Percentiles rank a stretch among this genome's conserved stretches.
Evolutionary conservation across 2,888 invertebrate species (phyloP).

Genomic region (Drosophila cognata): DNA sequence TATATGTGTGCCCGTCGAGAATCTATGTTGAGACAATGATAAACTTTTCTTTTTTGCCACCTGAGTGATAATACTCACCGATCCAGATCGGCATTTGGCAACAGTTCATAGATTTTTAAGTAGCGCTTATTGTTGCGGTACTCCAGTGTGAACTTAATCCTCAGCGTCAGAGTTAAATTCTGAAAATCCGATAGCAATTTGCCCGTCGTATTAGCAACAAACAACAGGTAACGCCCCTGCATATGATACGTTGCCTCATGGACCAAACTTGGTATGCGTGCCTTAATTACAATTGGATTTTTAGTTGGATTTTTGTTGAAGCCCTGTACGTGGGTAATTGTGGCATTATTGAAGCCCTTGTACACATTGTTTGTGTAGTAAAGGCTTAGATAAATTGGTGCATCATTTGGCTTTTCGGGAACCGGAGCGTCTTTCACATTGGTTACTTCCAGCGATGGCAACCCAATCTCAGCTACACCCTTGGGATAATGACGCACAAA

Average conservation of each 20-base stretch:
- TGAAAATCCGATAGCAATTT: constrained; percentile 49
- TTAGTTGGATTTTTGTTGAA: constrained; percentile 57
- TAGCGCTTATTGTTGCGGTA: constrained; percentile 58
- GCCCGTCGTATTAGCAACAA: constrained; percentile 54
- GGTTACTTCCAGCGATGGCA: constrained; percentile 40
- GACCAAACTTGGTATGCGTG: constrained; percentile 46
- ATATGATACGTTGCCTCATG: constrained; percentile 44
- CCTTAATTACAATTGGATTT: constrained; percentile 49
- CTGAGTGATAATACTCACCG: constrained; percentile 50
- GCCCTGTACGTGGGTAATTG: constrained; percentile 55
- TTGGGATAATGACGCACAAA: constrained; percentile 47
- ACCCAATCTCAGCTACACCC: constrained; percentile 56
- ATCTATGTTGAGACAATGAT: neutral
- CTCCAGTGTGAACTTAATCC: constrained; percentile 49
- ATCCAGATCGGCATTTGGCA: constrained; percentile 52
- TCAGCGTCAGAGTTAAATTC: constrained; percentile 47
- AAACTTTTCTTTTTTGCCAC: neutral
- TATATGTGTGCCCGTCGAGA: neutral
- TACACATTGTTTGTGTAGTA: constrained; percentile 25
- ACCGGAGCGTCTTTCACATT: constrained; percentile 6
- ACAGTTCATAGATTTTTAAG: constrained; percentile 51
- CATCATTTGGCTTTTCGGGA: constrained; percentile 5
- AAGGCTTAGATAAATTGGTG: constrained; percentile 46
- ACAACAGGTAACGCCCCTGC: constrained; percentile 36
- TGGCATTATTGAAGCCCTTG: constrained; percentile 59